Conservation (phyloP, 2,888 invertebrate genomes). For the Piscicola geometra region DNA sequence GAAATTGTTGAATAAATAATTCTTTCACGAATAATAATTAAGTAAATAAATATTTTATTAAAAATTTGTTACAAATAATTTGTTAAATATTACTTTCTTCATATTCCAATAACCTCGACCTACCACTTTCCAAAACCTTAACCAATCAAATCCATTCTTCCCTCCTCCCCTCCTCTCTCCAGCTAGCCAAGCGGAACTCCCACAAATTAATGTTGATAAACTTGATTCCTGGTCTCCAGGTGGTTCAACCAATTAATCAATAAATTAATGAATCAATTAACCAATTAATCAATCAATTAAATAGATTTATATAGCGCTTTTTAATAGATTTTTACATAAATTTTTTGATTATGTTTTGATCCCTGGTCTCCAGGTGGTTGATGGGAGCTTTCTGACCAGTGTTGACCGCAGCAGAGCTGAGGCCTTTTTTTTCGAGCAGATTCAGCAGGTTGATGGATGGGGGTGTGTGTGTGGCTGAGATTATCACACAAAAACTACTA, state of each 20-base stretch:
- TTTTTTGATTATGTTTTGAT: too few relatives aligned
- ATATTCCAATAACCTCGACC: neutral
- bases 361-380: constrained; percentile 50
- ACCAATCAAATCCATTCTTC: neutral
- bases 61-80: neutral
- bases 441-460: constrained; percentile 30
- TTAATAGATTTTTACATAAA: too few relatives aligned
- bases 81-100: too few relatives aligned
- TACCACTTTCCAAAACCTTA: neutral
- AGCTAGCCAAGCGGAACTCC: constrained; percentile 53
- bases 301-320: too few relatives aligned
- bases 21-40: too few relatives aligned
- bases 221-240: constrained; percentile 47
- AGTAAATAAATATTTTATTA: too few relatives aligned
- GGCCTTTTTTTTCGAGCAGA: constrained; percentile 52
- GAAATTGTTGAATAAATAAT: too few relatives aligned
- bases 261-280: too few relatives aligned
- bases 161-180: too few relatives aligned
- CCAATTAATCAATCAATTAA: too few relatives aligned
- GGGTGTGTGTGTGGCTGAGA: neutral
- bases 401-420: constrained; percentile 55
- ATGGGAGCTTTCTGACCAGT: constrained; percentile 53
- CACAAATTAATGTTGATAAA: constrained; percentile 53
- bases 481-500: too few relatives aligned
- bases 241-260: too few relatives aligned